Conservation (phyloP, 2,888 invertebrate species). For the Fragum sueziense region DNA sequence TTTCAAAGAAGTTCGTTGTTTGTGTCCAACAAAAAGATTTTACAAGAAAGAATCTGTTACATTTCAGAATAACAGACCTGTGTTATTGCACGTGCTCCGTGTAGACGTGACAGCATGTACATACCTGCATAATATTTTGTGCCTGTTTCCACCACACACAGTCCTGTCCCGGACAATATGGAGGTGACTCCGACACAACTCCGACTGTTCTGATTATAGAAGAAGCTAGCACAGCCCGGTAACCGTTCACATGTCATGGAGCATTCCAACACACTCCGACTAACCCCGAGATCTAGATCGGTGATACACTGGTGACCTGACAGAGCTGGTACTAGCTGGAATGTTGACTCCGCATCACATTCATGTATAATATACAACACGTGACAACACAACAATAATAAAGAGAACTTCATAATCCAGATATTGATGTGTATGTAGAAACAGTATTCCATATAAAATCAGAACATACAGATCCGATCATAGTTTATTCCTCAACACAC, state of each 20-base stretch:
- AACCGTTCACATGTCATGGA: background rate
- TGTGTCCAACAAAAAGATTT: background rate
- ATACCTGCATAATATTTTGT: constrained; percentile 4
- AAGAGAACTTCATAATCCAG: too few relatives aligned
- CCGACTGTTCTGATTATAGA: background rate
- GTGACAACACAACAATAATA: too few relatives aligned
- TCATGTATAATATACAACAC: too few relatives aligned
- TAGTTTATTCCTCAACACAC: too few relatives aligned
- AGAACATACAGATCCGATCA: too few relatives aligned
- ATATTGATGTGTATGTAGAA: too few relatives aligned
- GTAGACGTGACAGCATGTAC: too few relatives aligned
- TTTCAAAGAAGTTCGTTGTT: background rate
- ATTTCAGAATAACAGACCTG: background rate
- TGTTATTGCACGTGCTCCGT: too few relatives aligned
- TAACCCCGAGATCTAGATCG: background rate
- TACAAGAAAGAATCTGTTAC: background rate
- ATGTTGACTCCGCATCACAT: background rate
- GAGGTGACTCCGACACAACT: background rate
- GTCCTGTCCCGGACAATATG: background rate
- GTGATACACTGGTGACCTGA: background rate
- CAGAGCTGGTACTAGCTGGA: background rate
- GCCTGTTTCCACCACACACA: background rate
- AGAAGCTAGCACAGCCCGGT: background rate
- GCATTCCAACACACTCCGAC: constrained; percentile 2
- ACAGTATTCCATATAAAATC: too few relatives aligned